Percentiles rank a stretch among this genome's conserved stretches.
Conservation (phyloP, 2,113 vertebrate genomes). For the Archocentrus centrarchus region DNA sequence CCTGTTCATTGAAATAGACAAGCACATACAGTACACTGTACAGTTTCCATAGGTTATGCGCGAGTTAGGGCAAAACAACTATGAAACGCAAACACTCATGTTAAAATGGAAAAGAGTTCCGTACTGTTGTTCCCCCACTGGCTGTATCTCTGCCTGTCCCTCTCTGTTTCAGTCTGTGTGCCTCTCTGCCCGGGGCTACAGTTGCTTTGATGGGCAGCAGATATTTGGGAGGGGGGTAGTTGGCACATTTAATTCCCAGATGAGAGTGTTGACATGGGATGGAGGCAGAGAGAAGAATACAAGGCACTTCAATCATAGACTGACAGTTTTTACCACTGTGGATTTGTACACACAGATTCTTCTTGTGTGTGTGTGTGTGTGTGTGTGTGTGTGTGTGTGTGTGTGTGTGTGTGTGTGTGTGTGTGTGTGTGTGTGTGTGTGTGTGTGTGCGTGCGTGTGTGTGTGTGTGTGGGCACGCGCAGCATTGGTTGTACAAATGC, state of each 20-base stretch:
- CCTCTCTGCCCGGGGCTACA: neutral
- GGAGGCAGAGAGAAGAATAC: constrained; percentile 13
- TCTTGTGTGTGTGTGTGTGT: too few relatives aligned
- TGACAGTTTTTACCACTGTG: constrained; percentile 13
- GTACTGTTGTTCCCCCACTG: neutral
- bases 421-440: neutral
- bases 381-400: neutral
- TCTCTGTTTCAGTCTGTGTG: neutral
- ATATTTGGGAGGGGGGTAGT: constrained; percentile 19
- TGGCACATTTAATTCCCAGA: constrained; percentile 52
- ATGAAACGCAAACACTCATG: neutral
- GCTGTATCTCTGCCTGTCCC: neutral
- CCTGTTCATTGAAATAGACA: too few relatives aligned
- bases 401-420: neutral
- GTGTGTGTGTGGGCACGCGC: neutral
- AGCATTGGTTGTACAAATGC: neutral
- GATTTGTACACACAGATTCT: neutral
- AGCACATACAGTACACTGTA: neutral
- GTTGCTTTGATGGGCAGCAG: constrained; percentile 35
- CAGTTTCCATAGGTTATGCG: neutral
- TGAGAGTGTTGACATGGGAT: constrained; percentile 40
- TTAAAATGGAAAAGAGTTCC: neutral
- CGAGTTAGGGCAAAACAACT: neutral
- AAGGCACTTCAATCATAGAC: constrained; percentile 28
- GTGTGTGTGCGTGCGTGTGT: neutral